phyloP scores from a whole-genome alignment of 2,113 vertebrate species.

The Brienomyrus longianalis region DNA sequence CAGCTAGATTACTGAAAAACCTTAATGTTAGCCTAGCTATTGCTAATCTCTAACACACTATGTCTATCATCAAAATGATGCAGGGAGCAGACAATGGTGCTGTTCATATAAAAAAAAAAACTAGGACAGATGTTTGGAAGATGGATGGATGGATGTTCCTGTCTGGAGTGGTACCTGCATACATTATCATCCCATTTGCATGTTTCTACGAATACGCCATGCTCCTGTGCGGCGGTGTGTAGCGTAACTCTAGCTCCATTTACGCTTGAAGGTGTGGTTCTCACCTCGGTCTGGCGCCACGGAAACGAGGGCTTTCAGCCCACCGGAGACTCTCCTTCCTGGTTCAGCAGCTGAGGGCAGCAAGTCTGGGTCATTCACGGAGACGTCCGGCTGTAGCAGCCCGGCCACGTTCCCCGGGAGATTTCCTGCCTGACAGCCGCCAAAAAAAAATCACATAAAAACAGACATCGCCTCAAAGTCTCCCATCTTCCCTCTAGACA shows the following conservation, averaged over 20 bases:
- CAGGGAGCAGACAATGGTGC: background rate
- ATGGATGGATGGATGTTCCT: background rate
- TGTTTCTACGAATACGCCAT: background rate
- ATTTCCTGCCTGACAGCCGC: conserved; percentile 66
- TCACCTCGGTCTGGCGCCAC: conserved; percentile 63
- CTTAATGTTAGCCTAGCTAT: background rate
- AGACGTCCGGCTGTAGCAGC: conserved; percentile 68
- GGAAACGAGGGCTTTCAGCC: conserved; percentile 37
- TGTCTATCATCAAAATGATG: background rate
- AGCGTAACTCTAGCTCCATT: background rate
- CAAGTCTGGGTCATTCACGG: conserved; percentile 37
- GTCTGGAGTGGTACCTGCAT: background rate
- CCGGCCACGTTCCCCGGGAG: conserved; percentile 66
- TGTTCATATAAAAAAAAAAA: background rate
- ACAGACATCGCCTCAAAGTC: background rate
- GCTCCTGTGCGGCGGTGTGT: background rate
- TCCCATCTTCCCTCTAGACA: background rate
- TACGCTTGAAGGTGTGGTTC: background rate
- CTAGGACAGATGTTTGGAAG: background rate
- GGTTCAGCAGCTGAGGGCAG: conserved; percentile 20
- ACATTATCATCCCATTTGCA: background rate
- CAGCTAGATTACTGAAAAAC: background rate
- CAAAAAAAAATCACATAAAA: conserved; percentile 18
- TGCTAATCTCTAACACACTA: background rate
- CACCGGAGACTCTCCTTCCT: conserved; percentile 30